These are phyloP conservation scores for Nylanderia fulva DNA, from an alignment of 1,140 invertebrate genomes.

Conservation along the genomic window DNA sequence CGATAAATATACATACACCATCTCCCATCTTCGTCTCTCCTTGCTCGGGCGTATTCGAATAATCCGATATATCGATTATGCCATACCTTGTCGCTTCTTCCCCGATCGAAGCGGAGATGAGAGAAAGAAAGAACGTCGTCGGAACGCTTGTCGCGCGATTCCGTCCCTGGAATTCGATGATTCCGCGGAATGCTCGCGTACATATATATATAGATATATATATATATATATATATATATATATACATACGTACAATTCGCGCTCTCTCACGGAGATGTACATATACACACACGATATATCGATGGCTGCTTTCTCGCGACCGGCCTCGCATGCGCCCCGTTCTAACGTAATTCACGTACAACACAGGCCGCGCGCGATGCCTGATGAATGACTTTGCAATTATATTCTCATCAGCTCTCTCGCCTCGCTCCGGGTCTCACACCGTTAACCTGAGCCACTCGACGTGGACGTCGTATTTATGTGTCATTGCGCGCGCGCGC, in stretches of 20 bases:
- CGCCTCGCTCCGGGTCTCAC: conserved; percentile 39
- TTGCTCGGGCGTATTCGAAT: not conserved
- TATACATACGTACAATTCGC: conserved; percentile 18
- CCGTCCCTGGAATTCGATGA: conserved; percentile 53
- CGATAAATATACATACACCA: too few species aligned
- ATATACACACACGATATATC: conserved; percentile 13
- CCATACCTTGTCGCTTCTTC: not conserved
- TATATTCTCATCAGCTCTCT: conserved; percentile 73
- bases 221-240: conserved; percentile 14
- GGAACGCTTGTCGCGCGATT: conserved; percentile 51
- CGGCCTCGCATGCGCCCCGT: conserved; percentile 64
- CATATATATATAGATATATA: conserved; percentile 7
- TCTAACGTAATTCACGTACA: conserved; percentile 69
- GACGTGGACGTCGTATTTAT: conserved; percentile 13
- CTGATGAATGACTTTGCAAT: conserved; percentile 80
- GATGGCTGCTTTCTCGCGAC: conserved; percentile 8
- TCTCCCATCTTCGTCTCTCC: not conserved
- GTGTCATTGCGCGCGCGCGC: not conserved
- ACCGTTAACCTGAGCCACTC: conserved; percentile 62
- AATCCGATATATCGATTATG: conserved; percentile 50
- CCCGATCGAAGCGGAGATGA: not conserved
- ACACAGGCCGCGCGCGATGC: conserved; percentile 56
- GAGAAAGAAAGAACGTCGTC: not conserved
- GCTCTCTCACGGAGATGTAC: not conserved
- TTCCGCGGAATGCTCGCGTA: conserved; percentile 42